phyloP scores from a whole-genome alignment of 1,140 invertebrate species.

The Agraylea sexmaculata region DNA sequence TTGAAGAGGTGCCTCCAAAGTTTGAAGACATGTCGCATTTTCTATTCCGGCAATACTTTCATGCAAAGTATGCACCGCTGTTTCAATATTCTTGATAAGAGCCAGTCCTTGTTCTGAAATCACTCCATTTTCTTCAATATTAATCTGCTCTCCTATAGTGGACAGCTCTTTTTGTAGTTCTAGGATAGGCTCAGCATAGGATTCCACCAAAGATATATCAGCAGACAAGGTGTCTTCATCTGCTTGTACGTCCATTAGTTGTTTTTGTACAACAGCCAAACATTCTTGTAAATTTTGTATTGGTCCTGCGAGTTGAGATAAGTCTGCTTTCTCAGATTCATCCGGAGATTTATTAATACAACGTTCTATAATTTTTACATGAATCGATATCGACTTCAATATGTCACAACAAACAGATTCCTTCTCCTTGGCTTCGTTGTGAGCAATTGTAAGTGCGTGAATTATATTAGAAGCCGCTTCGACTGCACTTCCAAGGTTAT shows the following conservation, averaged over 20 bases:
- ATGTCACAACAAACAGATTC: slow-evolving; percentile 4
- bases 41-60: slow-evolving; percentile 12
- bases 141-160: slow-evolving; percentile 12
- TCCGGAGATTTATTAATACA: slow-evolving; percentile 3
- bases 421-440: slow-evolving; percentile 4
- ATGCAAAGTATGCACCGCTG: slow-evolving; percentile 16
- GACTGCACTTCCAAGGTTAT: not conserved
- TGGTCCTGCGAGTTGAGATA: slow-evolving; percentile 15
- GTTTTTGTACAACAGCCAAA: slow-evolving; percentile 20
- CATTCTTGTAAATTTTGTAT: slow-evolving; percentile 19
- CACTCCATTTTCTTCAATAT: slow-evolving; percentile 9
- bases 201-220: slow-evolving; percentile 19
- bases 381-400: slow-evolving; percentile 12
- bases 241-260: slow-evolving; percentile 17
- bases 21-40: slow-evolving; percentile 11
- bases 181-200: slow-evolving; percentile 18
- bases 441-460: not conserved
- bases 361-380: slow-evolving; percentile 11
- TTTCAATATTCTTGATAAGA: slow-evolving; percentile 13
- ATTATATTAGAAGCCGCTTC: slow-evolving; percentile 4
- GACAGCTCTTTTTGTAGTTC: slow-evolving; percentile 19
- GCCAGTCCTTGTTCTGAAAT: slow-evolving; percentile 9
- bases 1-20: slow-evolving; percentile 7
- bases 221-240: slow-evolving; percentile 19
- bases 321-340: slow-evolving; percentile 8